A percentile compares a stretch with the other conserved stretches of the same genome.
Evolutionary conservation across 2,113 vertebrate species (phyloP).

Genomic region (Calyptommatus sinebrachiatus): DNA sequence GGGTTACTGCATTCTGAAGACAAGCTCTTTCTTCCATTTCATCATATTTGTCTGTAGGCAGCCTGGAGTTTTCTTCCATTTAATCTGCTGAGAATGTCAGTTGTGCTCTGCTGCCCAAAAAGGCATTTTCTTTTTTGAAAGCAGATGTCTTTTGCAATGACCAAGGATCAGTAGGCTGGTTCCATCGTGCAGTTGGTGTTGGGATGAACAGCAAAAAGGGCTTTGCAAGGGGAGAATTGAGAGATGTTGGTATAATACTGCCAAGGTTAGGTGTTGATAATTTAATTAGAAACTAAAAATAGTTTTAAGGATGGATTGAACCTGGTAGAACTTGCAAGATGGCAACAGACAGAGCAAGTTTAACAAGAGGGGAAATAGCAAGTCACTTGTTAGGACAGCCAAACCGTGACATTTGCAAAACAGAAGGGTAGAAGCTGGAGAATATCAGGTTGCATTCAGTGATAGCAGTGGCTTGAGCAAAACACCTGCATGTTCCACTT

Average conservation of each 20-base stretch:
- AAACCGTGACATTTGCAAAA: accelerated
- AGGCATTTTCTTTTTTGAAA: neutral
- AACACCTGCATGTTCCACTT: neutral
- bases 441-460: neutral
- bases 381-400: neutral
- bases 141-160: neutral
- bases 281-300: neutral
- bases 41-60: neutral
- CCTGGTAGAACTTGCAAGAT: neutral
- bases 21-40: neutral
- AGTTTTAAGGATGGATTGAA: neutral
- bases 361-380: neutral
- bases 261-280: neutral
- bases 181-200: neutral
- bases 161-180: neutral
- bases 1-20: neutral
- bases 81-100: neutral
- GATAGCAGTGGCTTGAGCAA: neutral
- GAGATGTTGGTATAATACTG: too few species aligned
- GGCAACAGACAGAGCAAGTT: neutral
- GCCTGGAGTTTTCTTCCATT: neutral
- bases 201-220: neutral
- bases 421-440: accelerated
- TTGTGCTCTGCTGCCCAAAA: neutral
- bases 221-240: neutral